Base-by-base conservation (phyloP, 2,888 invertebrate species). In the Drosophila bunnanda region DNA sequence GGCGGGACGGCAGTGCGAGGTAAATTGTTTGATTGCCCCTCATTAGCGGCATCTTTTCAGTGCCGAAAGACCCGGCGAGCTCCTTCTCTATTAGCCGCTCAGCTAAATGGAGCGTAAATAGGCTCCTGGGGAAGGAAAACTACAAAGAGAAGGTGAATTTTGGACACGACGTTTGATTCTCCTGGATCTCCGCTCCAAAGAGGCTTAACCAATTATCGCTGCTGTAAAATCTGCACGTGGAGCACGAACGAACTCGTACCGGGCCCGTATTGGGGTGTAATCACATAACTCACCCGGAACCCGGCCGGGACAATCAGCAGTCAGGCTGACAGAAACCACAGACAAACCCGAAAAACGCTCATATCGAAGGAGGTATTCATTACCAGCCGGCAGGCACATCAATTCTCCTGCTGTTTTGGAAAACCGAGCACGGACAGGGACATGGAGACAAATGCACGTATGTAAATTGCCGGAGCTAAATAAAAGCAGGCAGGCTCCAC, bases 401-500 rank as follows among this genome's bases (percentile, higher is more conserved):
- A 78, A 84, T 86, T 81, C 68, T 70, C 72, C 41, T 81, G 71
- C 73, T 79, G 76, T 55, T 56, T 76, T 50, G 57, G 73, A 72
- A 60, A 66, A 55, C 73, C 56, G 66, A 54, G 43, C 57, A 75
- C 67, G 54, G 57, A 54, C 52, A 22, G 72, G 68, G 66, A 50
- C 50, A 50, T 6, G 50, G 32, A 76, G 83, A 79, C 74, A 83
- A 78, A 83, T 86, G 86, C 77, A 75, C 72, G 83, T 72, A 86
- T 86, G 86, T 77, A 83, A 79, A 85, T 79, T 85, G 61, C 50
- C 64, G 65, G 81, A 55, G 83, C 81, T 71, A 77, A 83, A 84
- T 84, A 86, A 84, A 86, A 80, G 79, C 79, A 32, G 68, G 62
- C 64, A 12, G 43, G 22, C 43, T 22, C 15, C 43, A 22, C 43